Conservation (phyloP, 2,113 vertebrate genomes). For the Petroica traversi region DNA sequence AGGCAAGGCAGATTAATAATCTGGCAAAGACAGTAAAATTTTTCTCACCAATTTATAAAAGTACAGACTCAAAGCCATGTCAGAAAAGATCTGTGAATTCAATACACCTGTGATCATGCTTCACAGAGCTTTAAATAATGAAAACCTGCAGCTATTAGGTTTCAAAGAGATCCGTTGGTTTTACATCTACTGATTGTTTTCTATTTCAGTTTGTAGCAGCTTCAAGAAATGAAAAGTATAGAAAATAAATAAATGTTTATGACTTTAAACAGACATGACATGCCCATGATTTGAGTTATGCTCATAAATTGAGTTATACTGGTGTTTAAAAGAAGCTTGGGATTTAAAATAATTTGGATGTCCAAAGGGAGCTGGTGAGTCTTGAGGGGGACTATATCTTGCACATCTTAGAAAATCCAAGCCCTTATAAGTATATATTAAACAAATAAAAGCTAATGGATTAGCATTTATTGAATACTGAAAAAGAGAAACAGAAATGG, state of each 20-base stretch:
- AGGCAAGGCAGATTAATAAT: not conserved
- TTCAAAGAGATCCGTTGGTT: not conserved
- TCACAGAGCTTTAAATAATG: constrained; percentile 1
- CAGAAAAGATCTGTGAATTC: constrained; percentile 2
- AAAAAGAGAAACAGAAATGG: not conserved
- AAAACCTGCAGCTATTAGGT: not conserved
- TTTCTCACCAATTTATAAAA: not conserved
- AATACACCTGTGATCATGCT: not conserved
- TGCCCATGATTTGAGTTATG: not conserved
- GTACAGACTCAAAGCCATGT: not conserved
- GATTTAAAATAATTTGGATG: not conserved
- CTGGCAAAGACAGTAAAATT: not conserved
- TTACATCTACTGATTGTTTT: not conserved
- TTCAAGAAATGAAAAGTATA: not conserved
- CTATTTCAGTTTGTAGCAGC: not conserved
- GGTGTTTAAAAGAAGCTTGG: not conserved
- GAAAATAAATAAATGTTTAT: not conserved
- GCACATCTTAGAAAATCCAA: not conserved
- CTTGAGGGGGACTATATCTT: not conserved
- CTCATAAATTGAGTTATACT: not conserved
- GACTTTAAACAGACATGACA: not conserved
- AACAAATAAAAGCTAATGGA: not conserved
- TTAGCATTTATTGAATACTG: not conserved
- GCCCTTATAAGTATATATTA: not conserved
- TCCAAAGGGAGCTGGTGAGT: not conserved